Evolutionary conservation across 1,140 invertebrate genomes (phyloP).

Genomic region (Philotrypesis tridentata): DNA sequence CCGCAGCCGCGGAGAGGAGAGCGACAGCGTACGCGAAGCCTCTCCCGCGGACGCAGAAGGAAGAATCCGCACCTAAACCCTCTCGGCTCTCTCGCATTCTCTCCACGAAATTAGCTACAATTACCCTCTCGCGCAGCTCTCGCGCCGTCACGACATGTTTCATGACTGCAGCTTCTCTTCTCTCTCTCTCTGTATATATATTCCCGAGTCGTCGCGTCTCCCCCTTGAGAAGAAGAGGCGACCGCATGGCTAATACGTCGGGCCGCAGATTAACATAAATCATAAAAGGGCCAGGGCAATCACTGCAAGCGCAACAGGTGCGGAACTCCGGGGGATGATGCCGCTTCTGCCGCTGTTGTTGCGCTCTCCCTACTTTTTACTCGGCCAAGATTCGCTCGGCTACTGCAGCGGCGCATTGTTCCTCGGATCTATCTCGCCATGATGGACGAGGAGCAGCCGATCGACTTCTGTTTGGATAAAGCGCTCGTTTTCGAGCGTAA

Average conservation of each 20-base stretch:
- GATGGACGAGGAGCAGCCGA: no score
- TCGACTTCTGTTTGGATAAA: conserved; percentile 9
- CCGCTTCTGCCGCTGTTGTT: not conserved
- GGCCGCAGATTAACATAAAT: conserved; percentile 39
- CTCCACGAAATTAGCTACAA: conserved; percentile 43
- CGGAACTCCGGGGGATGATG: not conserved
- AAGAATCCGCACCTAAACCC: not conserved
- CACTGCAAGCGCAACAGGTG: conserved; percentile 29
- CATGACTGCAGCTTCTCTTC: conserved; percentile 4
- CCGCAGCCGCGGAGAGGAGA: no score
- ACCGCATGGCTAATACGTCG: conserved; percentile 24
- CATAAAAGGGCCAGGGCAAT: conserved; percentile 27
- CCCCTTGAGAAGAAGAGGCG: not conserved
- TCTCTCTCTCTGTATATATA: no score
- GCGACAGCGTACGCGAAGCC: no score
- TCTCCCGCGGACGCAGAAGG: no score
- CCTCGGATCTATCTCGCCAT: no score
- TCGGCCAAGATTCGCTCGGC: no score
- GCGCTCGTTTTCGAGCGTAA: not conserved
- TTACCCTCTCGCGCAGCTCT: conserved; percentile 7
- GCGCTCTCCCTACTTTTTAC: no score
- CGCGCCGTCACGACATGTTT: conserved; percentile 37
- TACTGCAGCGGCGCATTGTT: no score
- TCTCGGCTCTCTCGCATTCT: not conserved
- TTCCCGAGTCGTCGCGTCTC: not conserved